phyloP scores from a whole-genome alignment of 2,113 vertebrate species.

The Boulengerochromis microlepis region DNA sequence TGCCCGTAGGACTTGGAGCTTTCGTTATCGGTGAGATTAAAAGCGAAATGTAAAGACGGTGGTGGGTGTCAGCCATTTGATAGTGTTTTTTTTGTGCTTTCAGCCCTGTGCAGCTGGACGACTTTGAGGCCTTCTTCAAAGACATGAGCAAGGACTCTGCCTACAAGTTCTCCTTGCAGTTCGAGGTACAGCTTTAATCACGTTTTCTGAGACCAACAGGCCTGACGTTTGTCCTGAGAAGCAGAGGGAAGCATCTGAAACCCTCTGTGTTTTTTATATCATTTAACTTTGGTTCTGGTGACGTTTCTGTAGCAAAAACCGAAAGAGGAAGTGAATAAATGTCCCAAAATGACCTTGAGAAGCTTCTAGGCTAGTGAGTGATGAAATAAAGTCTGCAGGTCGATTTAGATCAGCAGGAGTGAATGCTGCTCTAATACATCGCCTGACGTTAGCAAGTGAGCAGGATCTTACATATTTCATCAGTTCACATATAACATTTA shows the following conservation, averaged over 20 bases:
- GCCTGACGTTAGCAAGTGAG: not conserved
- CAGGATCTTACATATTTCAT: not conserved
- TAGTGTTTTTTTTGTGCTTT: not conserved
- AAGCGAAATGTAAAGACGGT: not conserved
- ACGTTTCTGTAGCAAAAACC: not conserved
- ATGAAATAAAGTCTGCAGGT: not conserved
- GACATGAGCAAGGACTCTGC: slow-evolving; percentile 98
- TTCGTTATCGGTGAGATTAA: not conserved
- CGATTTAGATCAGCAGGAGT: not conserved
- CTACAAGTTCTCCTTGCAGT: slow-evolving; percentile 97
- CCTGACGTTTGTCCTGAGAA: not conserved
- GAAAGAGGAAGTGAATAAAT: not conserved
- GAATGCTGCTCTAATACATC: not conserved
- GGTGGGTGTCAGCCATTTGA: not conserved
- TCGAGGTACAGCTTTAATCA: slow-evolving; percentile 78
- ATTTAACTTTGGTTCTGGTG: not conserved
- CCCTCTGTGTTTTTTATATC: not conserved
- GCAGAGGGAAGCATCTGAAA: not conserved
- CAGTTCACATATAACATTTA: not conserved
- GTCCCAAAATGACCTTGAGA: not conserved
- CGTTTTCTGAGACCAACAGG: not conserved
- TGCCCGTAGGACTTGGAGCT: not conserved
- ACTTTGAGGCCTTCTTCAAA: slow-evolving; percentile 91
- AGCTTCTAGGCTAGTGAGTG: not conserved
- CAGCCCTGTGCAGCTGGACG: slow-evolving; percentile 90